Base-by-base conservation (phyloP, 2,888 invertebrate genomes). In the Nineta flava region DNA sequence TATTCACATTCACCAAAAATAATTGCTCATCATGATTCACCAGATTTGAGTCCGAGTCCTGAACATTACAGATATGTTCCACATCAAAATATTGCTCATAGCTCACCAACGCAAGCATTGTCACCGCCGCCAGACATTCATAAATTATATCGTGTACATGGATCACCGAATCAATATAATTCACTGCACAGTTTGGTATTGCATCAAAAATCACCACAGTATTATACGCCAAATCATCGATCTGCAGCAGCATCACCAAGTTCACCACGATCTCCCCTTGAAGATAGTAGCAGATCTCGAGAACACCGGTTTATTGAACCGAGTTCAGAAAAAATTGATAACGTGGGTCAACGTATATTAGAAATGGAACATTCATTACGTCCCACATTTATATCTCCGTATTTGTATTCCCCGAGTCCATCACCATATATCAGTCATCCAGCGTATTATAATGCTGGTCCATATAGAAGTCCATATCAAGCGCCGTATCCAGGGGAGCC, bases 1-100 rank as follows among this genome's bases (percentile, higher is more conserved):
- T 34, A 34, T 19, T 32, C 26, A 12, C 26, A 35, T 34, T 49
- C 49, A 16, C 34, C 44, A 12, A 49, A 34, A 45, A 13, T 35
- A 16, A 45, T 34, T 3, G n/a, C 45, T 17, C 42, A 48, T 48
- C 45, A 49, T 15, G 49, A 63, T 56, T 69, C 70, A 57, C 70
- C 71, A 47, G 70, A 69, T 57, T 60, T 64, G 55, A 70, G 69
- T 57, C 68, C 69, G 49, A 68, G 67, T 55, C 70, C 71, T 16
- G 71, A 71, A 58, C 57, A 59, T 54, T 69, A 65, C 60, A 64
- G 70, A 53, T 65, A 66, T 60, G 19, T 41, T n/a, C 9, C 49
- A 31, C 48, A 40, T 16, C 44, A 53, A 35, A 38, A 26, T 21
- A 41, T 32, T 16, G 32, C 46, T 13, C 35, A 44, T 21, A 43